Evolutionary conservation across 1,140 invertebrate genomes (phyloP), one percentile per base, ranked within the genome.

Genomic region (Zaprionus kolodkinae): DNA sequence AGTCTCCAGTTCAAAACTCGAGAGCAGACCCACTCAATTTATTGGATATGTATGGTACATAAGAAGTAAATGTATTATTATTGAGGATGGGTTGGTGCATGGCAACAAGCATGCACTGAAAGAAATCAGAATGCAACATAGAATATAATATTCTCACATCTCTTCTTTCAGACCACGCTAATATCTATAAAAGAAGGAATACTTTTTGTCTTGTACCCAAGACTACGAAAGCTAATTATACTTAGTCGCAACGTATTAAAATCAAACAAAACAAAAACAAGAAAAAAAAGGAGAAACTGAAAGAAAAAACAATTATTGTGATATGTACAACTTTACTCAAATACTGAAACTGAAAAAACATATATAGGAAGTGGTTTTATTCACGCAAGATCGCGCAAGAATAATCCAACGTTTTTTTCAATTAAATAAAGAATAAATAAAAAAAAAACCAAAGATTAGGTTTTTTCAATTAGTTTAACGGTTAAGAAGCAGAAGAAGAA

Each of bases 261-360:
- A 67, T 55, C 50, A 73, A 87, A 54, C 62, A 75, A 68, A 43
- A 66, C 61, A 60, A 15, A 55, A 54, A 38, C 13, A 64, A 67
- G 75, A 59, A 45, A 59, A 67, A 78, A 63, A 45, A 59, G 21
- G 76, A 68, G 36, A 66, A 33, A 57, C 60, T 40, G 9, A 56
- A 55, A 35, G 45, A 72, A 57, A 75, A 88, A 79, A 72, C 68
- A 74, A 90, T 66, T 73, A 89, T 89, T 89, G 85, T 89, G 85
- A 89, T 89, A 88, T 88, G 72, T 88, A 88, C 78, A 89, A 89
- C 84, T 89, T 81, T 89, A 89, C 86, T 89, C 85, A 89, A 89
- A 89, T 89, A 90, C 74, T 81, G 78, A 81, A 81, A 73, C 72
- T 79, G 76, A 84, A 83, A 72, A 72, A 79, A 56, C 72, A 76